Evolutionary conservation across 1,140 invertebrate genomes (phyloP).

Genomic region (Riptortus pedestris): DNA sequence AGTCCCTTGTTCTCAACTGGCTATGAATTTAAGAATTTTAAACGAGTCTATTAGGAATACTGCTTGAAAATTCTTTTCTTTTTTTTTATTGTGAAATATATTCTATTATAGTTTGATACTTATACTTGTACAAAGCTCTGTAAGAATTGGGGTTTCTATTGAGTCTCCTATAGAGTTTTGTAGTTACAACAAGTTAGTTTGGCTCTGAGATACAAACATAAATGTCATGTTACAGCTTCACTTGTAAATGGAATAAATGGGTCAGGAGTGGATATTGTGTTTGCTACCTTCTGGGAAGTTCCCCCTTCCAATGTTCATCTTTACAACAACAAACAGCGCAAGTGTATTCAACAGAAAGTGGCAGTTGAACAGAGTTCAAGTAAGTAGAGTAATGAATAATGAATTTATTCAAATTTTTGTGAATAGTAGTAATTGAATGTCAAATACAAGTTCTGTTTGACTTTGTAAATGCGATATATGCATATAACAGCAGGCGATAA

Average conservation of each 20-base stretch:
- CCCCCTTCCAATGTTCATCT: constrained; percentile 37
- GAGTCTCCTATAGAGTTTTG: no score
- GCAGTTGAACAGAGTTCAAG: constrained; percentile 29
- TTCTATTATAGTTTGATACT: no score
- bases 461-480: background rate
- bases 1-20: no score
- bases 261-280: constrained; percentile 42
- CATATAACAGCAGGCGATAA: background rate
- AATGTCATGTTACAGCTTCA: constrained; percentile 36
- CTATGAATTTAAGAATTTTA: no score
- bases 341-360: constrained; percentile 40
- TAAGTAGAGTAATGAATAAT: background rate
- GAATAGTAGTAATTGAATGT: background rate
- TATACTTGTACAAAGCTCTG: no score
- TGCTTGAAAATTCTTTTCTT: no score
- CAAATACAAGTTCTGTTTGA: no score
- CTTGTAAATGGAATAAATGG: constrained; percentile 34
- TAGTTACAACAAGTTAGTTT: no score
- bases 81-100: no score
- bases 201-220: no score
- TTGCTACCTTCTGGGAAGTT: constrained; percentile 46
- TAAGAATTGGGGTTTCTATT: no score
- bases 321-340: constrained; percentile 40
- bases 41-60: no score
- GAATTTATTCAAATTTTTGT: background rate